These are phyloP conservation scores for Theocolax elegans DNA, from an alignment of 1,140 invertebrate genomes.

Conservation along the genomic window DNA sequence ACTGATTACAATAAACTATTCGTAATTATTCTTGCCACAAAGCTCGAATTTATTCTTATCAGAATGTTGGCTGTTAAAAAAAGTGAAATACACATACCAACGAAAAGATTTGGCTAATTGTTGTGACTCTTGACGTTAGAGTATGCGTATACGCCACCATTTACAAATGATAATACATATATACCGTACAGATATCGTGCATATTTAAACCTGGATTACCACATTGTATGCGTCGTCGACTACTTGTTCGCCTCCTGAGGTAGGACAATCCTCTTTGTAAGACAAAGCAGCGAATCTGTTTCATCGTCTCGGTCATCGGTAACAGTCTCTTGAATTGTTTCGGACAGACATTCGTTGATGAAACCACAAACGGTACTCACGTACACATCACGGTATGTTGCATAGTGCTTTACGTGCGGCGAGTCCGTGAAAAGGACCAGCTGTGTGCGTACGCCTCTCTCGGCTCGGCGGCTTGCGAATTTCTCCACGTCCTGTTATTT, in stretches of 20 bases:
- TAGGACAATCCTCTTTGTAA: slow-evolving; percentile 54
- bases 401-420: slow-evolving; percentile 77
- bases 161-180: too few species aligned
- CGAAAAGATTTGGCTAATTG: too few species aligned
- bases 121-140: too few species aligned
- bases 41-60: too few species aligned
- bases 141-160: too few species aligned
- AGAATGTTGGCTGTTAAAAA: too few species aligned
- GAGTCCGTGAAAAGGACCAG: slow-evolving; percentile 75
- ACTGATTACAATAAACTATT: too few species aligned
- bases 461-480: slow-evolving; percentile 70
- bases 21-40: too few species aligned
- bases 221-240: too few species aligned
- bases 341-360: slow-evolving; percentile 69
- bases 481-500: slow-evolving; percentile 73
- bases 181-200: too few species aligned
- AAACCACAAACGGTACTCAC: slow-evolving; percentile 72
- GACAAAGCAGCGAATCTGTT: slow-evolving; percentile 20
- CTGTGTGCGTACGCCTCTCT: slow-evolving; percentile 72
- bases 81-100: too few species aligned
- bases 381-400: slow-evolving; percentile 73
- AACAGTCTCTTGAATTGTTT: slow-evolving; percentile 6
- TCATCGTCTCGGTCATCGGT: slow-evolving; percentile 7
- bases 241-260: slow-evolving; percentile 49
- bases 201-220: too few species aligned